Base-by-base conservation (phyloP, 1,140 invertebrate genomes). In the Drosophila guanche region DNA sequence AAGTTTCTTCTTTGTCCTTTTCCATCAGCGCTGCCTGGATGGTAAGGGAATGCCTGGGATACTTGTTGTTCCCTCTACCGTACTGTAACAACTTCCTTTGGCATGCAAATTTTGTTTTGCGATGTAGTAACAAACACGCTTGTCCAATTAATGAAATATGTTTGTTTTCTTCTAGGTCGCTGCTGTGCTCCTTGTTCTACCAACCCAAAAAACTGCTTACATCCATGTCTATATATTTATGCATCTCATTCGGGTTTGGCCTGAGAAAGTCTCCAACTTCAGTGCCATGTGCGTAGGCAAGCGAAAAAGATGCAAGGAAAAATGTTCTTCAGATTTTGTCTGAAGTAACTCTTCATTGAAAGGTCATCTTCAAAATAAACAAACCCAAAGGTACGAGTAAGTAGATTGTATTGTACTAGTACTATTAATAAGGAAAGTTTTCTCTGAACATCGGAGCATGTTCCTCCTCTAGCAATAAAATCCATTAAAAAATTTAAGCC, bases 111-210 rank as follows among this genome's bases (percentile, higher is more conserved):
- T 61, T 48, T 16, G 29, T 37, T 62, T 52, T 57, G 60, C 57
- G 59, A 72, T 72, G 46, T 72, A 72, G 73, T 65, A 73, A 53
- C 33, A 57, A 45, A 74, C 60, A 72, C 66, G 61, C 55, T 74
- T 42, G 57, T 52, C 33, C 69, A 74, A 46, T 78, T 56, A 59
- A 53, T 48, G 51, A 8, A 43, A 74, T 73, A 63, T 71, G 51
- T 73, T 73, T 63, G 47, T 46, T 47, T 29, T 37, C 46, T 63
- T 83, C 63, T 65, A 69, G 79, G 79, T 75, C 74, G 60, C 42
- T 58, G 56, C 29, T 83, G 75, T 61, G 63, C 75, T 84, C 79
- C 75, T 37, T 57, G 56, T 42, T 51, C 55, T 53, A 50, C 29
- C 6, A 45, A 70, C 12, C 42, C 16, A 29, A 59, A 42, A 25